phyloP scores from a whole-genome alignment of 2,888 invertebrate genomes.

The Drosophila pullipes region DNA sequence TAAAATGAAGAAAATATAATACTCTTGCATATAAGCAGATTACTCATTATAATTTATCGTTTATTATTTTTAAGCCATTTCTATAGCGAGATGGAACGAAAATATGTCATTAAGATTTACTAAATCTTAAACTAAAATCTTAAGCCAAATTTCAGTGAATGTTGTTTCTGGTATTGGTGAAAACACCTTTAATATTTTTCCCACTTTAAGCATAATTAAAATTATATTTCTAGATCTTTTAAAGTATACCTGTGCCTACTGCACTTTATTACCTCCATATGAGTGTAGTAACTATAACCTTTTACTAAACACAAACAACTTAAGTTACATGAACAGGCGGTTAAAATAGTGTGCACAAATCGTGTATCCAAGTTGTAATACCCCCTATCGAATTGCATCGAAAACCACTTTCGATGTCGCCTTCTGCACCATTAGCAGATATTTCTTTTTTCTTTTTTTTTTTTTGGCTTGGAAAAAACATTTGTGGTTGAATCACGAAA shows the following conservation, averaged over 20 bases:
- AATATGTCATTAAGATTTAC: not conserved
- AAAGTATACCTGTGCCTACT: not conserved
- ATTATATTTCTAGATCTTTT: not conserved
- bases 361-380: conserved; percentile 15
- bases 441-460: conserved; percentile 49
- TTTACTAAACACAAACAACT: conserved; percentile 13
- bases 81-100: not conserved
- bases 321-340: conserved; percentile 13
- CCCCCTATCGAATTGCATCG: conserved; percentile 38
- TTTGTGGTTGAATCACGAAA: conserved; percentile 63
- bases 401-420: conserved; percentile 75
- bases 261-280: not conserved
- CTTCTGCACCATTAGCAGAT: conserved; percentile 69
- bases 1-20: conserved; percentile 18
- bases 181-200: not conserved
- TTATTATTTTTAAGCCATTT: not conserved
- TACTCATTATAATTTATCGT: not conserved
- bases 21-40: conserved; percentile 14
- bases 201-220: not conserved
- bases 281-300: not conserved
- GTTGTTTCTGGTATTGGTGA: not conserved
- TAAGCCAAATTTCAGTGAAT: not conserved
- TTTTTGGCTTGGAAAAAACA: conserved; percentile 35
- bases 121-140: not conserved
- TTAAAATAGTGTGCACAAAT: conserved; percentile 11